Conservation (phyloP, 1,140 invertebrate species). For the Diploscapter pachys region DNA sequence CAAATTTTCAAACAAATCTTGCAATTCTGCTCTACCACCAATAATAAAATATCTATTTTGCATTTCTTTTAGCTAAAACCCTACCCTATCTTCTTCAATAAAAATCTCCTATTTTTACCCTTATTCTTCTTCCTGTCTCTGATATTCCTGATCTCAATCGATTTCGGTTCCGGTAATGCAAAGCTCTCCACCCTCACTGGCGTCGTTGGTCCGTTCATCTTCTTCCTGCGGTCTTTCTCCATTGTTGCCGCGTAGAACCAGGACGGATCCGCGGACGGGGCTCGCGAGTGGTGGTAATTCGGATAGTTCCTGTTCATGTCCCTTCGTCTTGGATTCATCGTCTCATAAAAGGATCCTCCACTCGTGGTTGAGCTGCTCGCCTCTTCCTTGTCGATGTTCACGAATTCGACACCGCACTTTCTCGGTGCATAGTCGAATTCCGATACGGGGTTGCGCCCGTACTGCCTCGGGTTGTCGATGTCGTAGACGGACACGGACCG, state of each 20-base stretch:
- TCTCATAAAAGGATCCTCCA: not conserved
- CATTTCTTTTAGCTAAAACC: not conserved
- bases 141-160: not conserved
- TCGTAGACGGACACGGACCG: conserved; percentile 5
- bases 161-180: conserved; percentile 9
- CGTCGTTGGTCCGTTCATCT: not conserved
- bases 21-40: not conserved
- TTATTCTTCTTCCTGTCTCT: not conserved
- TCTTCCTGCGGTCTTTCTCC: not conserved
- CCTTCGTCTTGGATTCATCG: no score
- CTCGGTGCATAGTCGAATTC: no score
- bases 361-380: not conserved
- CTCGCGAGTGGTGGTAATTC: no score
- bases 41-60: not conserved
- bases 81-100: conserved; percentile 6
- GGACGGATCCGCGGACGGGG: no score
- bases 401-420: no score
- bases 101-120: not conserved
- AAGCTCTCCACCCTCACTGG: conserved; percentile 15
- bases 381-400: no score
- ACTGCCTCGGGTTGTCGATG: not conserved
- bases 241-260: conserved; percentile 2
- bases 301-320: no score
- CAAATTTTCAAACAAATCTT: not conserved
- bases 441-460: no score